Percentiles rank a stretch among this genome's conserved stretches.
phyloP scores from a whole-genome alignment of 2,797 vertebrate genomes.

The Gambusia yucatana region DNA sequence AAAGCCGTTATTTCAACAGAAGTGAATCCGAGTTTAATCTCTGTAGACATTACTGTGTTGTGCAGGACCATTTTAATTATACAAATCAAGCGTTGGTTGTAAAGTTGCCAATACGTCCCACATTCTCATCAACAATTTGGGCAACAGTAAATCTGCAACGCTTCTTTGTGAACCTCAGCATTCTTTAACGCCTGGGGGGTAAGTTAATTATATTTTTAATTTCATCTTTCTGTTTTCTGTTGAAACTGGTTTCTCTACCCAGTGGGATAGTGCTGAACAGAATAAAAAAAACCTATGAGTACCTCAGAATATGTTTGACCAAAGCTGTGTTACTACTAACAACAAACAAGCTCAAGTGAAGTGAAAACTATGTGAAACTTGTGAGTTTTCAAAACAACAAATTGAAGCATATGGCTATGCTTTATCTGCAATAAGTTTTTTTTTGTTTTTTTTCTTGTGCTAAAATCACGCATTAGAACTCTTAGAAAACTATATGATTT shows the following conservation, averaged over 20 bases:
- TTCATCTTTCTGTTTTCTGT: neutral
- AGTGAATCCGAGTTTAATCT: neutral
- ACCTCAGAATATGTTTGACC: neutral
- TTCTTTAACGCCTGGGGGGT: neutral
- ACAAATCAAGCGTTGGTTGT: neutral
- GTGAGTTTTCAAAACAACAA: neutral
- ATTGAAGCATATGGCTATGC: neutral
- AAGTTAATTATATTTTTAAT: neutral
- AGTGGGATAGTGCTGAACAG: too few species aligned
- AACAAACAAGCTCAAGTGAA: neutral
- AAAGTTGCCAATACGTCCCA: neutral
- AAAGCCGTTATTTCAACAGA: neutral
- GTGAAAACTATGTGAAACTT: neutral
- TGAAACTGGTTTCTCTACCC: neutral
- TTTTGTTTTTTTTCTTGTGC: neutral
- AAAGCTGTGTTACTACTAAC: neutral
- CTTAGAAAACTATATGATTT: neutral
- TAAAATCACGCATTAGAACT: neutral
- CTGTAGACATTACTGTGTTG: conserved; percentile 1
- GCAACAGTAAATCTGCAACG: neutral
- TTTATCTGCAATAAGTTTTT: neutral
- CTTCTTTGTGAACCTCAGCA: neutral
- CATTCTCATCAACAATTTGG: neutral
- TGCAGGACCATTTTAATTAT: neutral
- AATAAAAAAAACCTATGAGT: neutral